These are phyloP conservation scores for Dinoponera quadriceps DNA, from an alignment of 1,140 invertebrate species.

Conservation along the genomic window DNA sequence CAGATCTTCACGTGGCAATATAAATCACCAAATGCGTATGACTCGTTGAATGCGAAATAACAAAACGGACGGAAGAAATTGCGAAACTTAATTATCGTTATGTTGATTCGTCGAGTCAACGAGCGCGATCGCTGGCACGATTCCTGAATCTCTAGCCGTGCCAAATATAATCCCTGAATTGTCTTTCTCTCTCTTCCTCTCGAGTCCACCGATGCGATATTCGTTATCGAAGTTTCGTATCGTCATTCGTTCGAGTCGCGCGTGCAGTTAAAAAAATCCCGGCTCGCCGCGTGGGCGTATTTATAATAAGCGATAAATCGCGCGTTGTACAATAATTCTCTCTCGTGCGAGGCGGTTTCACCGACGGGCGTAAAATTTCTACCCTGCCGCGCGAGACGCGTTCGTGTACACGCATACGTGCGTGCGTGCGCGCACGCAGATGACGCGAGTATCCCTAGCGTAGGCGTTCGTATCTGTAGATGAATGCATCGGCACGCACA, in stretches of 20 bases:
- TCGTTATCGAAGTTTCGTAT: slow-evolving; percentile 39
- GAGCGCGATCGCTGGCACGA: neutral
- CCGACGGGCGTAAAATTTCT: slow-evolving; percentile 71
- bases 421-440: neutral
- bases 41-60: neutral
- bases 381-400: slow-evolving; percentile 43
- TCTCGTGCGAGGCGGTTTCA: slow-evolving; percentile 60
- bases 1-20: neutral
- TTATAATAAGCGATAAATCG: slow-evolving; percentile 82
- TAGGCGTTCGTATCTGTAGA: slow-evolving; percentile 58
- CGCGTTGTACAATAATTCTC: slow-evolving; percentile 75
- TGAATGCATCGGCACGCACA: slow-evolving; percentile 33
- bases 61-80: neutral
- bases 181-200: neutral
- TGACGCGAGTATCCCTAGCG: slow-evolving; percentile 34
- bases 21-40: neutral
- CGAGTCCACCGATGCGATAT: slow-evolving; percentile 7
- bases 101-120: neutral
- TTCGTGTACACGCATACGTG: slow-evolving; percentile 1
- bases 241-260: neutral
- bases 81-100: neutral
- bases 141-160: neutral
- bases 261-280: slow-evolving; percentile 51
- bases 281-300: slow-evolving; percentile 76
- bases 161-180: neutral